These are phyloP conservation scores for Acleris laterana DNA, from an alignment of 2,888 invertebrate genomes.

Conservation along the genomic window DNA sequence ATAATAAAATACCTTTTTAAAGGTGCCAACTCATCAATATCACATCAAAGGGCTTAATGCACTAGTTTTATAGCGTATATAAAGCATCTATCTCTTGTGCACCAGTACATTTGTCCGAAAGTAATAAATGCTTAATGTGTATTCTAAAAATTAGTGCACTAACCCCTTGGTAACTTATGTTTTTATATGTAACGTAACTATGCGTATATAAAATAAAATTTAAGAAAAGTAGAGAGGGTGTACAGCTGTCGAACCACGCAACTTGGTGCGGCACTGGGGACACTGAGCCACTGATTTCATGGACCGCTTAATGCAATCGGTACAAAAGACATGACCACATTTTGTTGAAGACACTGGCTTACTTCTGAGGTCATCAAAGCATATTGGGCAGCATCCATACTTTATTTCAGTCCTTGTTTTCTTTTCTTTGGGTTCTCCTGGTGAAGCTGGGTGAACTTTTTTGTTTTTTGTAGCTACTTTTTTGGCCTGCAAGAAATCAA, in stretches of 20 bases:
- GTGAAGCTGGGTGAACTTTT: neutral
- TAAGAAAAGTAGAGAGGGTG: constrained; percentile 43
- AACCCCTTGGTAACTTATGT: too few relatives aligned
- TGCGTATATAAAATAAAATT: neutral
- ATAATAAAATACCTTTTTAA: too few relatives aligned
- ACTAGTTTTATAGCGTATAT: too few relatives aligned
- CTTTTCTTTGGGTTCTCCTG: constrained; percentile 8
- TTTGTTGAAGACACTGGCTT: constrained; percentile 52
- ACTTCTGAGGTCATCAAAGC: constrained; percentile 50
- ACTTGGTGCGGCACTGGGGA: constrained; percentile 52
- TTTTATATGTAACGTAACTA: too few relatives aligned
- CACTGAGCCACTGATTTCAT: constrained; percentile 46
- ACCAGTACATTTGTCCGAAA: too few relatives aligned
- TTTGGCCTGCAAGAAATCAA: constrained; percentile 11
- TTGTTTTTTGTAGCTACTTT: neutral
- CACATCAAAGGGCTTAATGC: too few relatives aligned
- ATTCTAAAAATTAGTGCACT: too few relatives aligned
- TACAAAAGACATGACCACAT: constrained; percentile 61
- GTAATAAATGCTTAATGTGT: too few relatives aligned
- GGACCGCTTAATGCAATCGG: constrained; percentile 51
- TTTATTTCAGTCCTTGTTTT: constrained; percentile 1
- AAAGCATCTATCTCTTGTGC: too few relatives aligned
- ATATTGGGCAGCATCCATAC: constrained; percentile 51
- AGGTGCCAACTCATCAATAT: too few relatives aligned
- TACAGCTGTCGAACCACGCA: constrained; percentile 45